Evolutionary conservation across 1,140 invertebrate genomes (phyloP).

Genomic region (Cotesia vestalis): DNA sequence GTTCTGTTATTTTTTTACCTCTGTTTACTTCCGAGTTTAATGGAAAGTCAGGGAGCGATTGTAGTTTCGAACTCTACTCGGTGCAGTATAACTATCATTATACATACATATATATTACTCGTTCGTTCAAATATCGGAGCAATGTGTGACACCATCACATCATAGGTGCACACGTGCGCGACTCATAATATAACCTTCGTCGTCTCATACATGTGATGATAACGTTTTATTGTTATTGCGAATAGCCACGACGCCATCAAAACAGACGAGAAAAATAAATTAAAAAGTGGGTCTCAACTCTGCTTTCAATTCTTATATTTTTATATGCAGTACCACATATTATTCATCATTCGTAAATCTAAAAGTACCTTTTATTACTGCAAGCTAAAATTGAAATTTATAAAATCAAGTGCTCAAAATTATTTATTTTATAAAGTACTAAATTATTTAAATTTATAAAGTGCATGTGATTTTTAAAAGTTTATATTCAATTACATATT

Average conservation of each 20-base stretch:
- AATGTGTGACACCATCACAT: background rate
- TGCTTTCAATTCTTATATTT: too few species aligned
- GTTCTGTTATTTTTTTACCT: constrained; percentile 2
- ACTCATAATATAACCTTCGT: background rate
- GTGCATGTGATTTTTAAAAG: too few species aligned
- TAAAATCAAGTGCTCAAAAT: too few species aligned
- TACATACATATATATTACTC: too few species aligned
- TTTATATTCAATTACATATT: too few species aligned
- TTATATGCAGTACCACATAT: too few species aligned
- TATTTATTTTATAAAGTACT: too few species aligned
- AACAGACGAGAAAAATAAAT: background rate
- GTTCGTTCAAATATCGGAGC: too few species aligned
- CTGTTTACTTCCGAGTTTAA: background rate
- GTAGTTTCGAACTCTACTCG: background rate
- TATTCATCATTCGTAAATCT: too few species aligned
- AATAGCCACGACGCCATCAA: constrained; percentile 3
- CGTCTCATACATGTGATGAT: constrained; percentile 18
- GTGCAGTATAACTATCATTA: background rate
- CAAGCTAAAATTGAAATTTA: too few species aligned
- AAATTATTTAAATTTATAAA: too few species aligned
- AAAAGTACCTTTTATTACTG: too few species aligned
- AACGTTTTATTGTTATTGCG: constrained; percentile 30
- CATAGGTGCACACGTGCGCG: background rate
- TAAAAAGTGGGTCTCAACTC: background rate
- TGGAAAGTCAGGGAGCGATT: background rate